These are phyloP conservation scores for Perithous albicinctus DNA, from an alignment of 2,888 invertebrate genomes.

Conservation along the genomic window DNA sequence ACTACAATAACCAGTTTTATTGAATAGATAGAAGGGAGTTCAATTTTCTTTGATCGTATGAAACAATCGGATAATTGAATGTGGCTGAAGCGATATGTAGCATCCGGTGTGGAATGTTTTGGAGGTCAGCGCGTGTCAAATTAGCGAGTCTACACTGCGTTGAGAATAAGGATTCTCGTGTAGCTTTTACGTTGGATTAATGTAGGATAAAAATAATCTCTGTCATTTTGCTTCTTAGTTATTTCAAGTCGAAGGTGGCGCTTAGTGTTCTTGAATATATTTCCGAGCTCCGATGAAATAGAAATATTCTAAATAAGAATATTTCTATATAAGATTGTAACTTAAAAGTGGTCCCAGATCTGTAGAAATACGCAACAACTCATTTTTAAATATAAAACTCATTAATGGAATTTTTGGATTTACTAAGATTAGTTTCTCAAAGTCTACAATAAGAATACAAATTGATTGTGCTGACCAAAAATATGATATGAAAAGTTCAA, in stretches of 20 bases:
- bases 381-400: neutral
- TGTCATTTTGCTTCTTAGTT: neutral
- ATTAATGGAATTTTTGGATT: no score
- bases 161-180: neutral
- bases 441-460: neutral
- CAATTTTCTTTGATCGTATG: neutral
- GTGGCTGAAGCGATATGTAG: no score
- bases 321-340: neutral
- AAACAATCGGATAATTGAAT: neutral
- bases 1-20: neutral
- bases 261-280: neutral
- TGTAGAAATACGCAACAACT: neutral
- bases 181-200: neutral
- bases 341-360: neutral
- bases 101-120: slow-evolving; percentile 17
- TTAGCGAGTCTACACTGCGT: neutral
- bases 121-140: neutral
- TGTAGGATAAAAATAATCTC: neutral
- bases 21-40: neutral
- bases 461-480: no score
- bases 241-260: neutral
- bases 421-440: neutral
- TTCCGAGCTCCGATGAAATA: neutral
- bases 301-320: neutral
- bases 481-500: neutral